Conservation (phyloP, 2,888 invertebrate genomes). For the Polydesmus complanatus region DNA sequence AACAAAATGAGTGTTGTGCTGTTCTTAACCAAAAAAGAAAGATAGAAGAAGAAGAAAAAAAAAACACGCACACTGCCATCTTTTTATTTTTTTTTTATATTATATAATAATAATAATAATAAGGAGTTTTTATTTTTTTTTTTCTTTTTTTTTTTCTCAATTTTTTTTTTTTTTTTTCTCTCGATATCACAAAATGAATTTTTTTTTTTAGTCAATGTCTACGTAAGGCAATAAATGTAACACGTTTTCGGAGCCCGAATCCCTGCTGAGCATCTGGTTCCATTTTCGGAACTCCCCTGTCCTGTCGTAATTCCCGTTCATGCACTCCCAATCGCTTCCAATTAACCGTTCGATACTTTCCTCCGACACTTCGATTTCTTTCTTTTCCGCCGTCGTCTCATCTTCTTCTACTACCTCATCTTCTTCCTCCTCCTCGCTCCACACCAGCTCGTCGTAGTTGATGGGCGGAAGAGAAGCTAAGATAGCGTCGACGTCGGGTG, state of each 20-base stretch:
- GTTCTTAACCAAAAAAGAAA: too few species aligned
- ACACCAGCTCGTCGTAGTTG: conserved; percentile 40
- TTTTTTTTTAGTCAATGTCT: conserved; percentile 82
- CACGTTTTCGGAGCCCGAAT: conserved; percentile 58
- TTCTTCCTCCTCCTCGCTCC: conserved; percentile 24
- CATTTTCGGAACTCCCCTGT: conserved; percentile 64
- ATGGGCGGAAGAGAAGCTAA: conserved; percentile 51
- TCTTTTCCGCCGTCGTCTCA: conserved; percentile 20
- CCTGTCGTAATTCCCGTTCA: conserved; percentile 39
- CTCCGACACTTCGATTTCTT: conserved; percentile 26
- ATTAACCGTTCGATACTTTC: conserved; percentile 28
- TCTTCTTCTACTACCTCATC: conserved; percentile 24
- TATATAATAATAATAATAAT: too few species aligned
- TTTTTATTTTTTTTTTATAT: too few species aligned
- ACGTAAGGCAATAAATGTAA: conserved; percentile 92
- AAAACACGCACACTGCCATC: too few species aligned
- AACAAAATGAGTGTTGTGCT: too few species aligned
- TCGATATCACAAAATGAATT: conserved; percentile 12
- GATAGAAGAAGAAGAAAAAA: too few species aligned
- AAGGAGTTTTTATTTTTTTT: too few species aligned
- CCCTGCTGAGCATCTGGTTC: conserved; percentile 68
- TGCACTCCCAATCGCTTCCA: conserved; percentile 31
- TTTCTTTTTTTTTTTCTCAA: conserved; percentile 7
- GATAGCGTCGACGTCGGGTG: conserved; percentile 49
- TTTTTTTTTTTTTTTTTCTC: not conserved